A percentile compares a stretch with the other conserved stretches of the same genome.
These are phyloP conservation scores for Tetramorium simillimum DNA, from an alignment of 1,140 invertebrate genomes.

Conservation along the genomic window DNA sequence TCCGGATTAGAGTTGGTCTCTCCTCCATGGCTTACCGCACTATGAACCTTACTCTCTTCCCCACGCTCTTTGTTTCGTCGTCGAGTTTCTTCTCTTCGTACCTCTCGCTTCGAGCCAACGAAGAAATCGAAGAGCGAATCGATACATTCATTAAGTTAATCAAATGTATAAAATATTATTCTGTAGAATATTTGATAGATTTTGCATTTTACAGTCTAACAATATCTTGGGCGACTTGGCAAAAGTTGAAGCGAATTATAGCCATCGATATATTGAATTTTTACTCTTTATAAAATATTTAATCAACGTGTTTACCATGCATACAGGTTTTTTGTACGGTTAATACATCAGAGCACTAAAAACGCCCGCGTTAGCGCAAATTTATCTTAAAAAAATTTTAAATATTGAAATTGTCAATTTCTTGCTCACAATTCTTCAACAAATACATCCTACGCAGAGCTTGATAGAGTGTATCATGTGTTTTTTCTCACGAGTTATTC, in stretches of 20 bases:
- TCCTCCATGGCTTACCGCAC: conserved; percentile 71
- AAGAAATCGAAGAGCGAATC: background rate
- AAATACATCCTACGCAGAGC: too few species aligned
- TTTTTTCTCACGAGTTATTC: background rate
- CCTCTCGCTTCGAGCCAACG: background rate
- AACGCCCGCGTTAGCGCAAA: background rate
- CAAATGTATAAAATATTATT: background rate
- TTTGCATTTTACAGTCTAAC: background rate
- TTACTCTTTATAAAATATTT: background rate
- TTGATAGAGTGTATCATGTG: background rate
- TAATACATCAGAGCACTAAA: background rate
- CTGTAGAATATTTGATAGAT: background rate
- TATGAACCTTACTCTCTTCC: conserved; percentile 73
- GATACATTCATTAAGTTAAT: background rate
- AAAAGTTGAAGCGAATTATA: background rate
- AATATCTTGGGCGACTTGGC: background rate
- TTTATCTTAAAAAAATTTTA: background rate
- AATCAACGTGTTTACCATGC: background rate
- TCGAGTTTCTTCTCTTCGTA: background rate
- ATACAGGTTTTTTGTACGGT: background rate
- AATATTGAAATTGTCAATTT: background rate
- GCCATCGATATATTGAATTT: background rate
- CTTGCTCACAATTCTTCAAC: background rate
- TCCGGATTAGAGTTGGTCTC: conserved; percentile 64
- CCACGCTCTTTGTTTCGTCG: conserved; percentile 38